Percentiles rank a stretch among this genome's conserved stretches.
Evolutionary conservation across 2,797 vertebrate genomes (phyloP).

Genomic region (Heliangelus exortis): DNA sequence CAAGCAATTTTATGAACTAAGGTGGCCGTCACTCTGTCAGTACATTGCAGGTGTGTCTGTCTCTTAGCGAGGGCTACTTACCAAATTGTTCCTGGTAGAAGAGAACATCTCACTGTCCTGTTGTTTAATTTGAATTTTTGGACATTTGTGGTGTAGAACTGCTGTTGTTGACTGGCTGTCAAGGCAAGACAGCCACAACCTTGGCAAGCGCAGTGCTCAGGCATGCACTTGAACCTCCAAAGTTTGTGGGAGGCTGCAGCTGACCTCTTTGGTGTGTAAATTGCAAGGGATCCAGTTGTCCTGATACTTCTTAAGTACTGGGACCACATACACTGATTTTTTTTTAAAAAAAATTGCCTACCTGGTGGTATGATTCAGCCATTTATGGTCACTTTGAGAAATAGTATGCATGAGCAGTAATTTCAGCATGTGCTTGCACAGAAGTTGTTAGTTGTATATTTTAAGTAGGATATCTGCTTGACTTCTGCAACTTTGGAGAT

Average conservation of each 20-base stretch:
- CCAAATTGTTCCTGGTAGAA: not conserved
- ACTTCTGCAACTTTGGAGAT: not conserved
- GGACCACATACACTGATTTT: not conserved
- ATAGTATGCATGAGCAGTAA: accelerated
- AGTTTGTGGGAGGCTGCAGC: not conserved
- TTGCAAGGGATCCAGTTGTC: not conserved
- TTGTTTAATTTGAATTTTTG: not conserved
- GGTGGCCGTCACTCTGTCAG: not conserved
- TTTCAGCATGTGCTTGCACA: not conserved
- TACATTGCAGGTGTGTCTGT: accelerated
- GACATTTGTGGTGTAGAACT: accelerated
- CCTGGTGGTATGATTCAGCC: not conserved
- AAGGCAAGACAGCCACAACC: accelerated
- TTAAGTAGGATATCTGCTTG: not conserved
- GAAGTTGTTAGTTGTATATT: not conserved
- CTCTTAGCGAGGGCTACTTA: not conserved
- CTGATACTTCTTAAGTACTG: not conserved
- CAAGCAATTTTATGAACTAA: accelerated
- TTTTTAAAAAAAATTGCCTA: not conserved
- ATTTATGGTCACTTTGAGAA: not conserved
- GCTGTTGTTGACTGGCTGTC: no score
- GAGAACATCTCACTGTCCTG: not conserved
- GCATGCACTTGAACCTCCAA: not conserved
- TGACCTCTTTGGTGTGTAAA: not conserved
- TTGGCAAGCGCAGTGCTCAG: not conserved